phyloP scores from a whole-genome alignment of 2,113 vertebrate genomes.

The Hippopotamus amphibius region DNA sequence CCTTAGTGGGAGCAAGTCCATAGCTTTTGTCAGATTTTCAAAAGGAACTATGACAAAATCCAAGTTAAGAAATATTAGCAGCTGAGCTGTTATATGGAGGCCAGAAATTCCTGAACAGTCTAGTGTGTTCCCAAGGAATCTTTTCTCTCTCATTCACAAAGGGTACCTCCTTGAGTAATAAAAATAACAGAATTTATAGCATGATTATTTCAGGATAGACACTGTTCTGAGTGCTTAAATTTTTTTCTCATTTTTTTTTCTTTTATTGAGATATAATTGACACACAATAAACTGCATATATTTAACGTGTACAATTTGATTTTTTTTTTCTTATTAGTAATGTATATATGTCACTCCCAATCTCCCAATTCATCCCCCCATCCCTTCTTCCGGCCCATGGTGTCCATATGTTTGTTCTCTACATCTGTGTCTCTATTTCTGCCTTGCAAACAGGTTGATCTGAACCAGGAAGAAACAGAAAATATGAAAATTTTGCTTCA shows the following conservation, averaged over 20 bases:
- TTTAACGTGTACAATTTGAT: no score
- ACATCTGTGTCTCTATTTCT: no score
- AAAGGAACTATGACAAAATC: not conserved
- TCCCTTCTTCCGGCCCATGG: no score
- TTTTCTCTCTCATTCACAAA: not conserved
- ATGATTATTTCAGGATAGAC: constrained; percentile 41
- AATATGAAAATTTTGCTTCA: not conserved
- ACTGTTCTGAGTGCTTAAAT: constrained; percentile 56
- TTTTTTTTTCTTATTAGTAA: no score
- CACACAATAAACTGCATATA: no score
- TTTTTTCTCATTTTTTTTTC: no score
- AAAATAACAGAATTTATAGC: constrained; percentile 57
- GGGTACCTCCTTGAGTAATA: not conserved
- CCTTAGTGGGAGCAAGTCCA: fast-evolving
- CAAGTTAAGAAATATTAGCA: not conserved
- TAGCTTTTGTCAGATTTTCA: not conserved
- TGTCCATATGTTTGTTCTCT: no score
- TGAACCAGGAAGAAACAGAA: no score
- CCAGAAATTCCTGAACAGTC: not conserved
- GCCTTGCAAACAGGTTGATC: no score
- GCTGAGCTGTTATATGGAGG: not conserved
- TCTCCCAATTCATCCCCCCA: no score
- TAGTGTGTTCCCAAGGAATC: not conserved
- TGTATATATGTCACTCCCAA: no score
- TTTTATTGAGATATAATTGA: no score